A percentile compares a stretch with the other conserved stretches of the same genome.
Evolutionary conservation across 2,113 vertebrate species (phyloP).

Genomic region (Cyprinodon brontotheroides): DNA sequence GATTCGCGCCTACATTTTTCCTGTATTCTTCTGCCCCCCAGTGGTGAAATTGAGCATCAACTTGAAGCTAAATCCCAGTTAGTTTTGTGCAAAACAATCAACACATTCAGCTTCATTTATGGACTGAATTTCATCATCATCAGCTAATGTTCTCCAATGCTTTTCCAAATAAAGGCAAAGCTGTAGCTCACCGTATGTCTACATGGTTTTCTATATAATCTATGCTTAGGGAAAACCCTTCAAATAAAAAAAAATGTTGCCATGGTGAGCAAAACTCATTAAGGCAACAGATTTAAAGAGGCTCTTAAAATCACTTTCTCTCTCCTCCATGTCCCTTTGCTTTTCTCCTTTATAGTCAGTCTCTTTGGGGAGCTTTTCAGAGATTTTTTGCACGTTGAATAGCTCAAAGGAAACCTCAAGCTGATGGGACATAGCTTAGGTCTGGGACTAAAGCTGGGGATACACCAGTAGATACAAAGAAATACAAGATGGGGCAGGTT

Average conservation of each 20-base stretch:
- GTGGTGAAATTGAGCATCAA: conserved; percentile 43
- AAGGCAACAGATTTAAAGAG: conserved; percentile 62
- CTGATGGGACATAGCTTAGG: conserved; percentile 56
- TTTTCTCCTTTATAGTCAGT: conserved; percentile 57
- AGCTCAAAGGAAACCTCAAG: conserved; percentile 67
- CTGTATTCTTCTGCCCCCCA: conserved; percentile 47
- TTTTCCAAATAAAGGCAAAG: conserved; percentile 26
- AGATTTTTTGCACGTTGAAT: conserved; percentile 49
- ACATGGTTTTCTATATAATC: conserved; percentile 29
- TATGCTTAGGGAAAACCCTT: conserved; percentile 20
- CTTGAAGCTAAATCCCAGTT: not conserved
- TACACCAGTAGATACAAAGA: not conserved
- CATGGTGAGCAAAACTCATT: conserved; percentile 69
- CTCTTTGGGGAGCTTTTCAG: conserved; percentile 63
- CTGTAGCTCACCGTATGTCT: not conserved
- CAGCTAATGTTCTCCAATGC: not conserved
- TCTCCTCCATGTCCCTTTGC: conserved; percentile 26
- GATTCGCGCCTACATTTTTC: not conserved
- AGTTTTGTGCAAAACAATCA: conserved; percentile 15
- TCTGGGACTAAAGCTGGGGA: conserved; percentile 2
- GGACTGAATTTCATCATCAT: not conserved
- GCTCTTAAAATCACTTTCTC: conserved; percentile 69
- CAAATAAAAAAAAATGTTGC: conserved; percentile 49
- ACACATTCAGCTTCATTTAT: not conserved
- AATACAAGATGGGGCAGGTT: not conserved